Evolutionary conservation across 1,140 invertebrate species (phyloP).

Genomic region (Drosophila tropicalis): DNA sequence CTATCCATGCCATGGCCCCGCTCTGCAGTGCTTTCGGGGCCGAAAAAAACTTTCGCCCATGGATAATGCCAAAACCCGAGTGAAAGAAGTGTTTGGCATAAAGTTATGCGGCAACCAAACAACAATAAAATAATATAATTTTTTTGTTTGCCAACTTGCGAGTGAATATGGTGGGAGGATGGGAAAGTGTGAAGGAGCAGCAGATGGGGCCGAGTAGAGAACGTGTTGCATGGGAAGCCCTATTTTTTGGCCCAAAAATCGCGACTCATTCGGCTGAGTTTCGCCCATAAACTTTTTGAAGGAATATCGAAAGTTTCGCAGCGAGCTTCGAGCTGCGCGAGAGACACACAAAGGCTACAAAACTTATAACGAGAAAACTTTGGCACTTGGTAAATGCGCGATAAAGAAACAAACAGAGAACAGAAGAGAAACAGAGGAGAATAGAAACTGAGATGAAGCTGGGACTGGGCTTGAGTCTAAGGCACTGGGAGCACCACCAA

Average conservation of each 20-base stretch:
- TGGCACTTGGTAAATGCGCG: constrained; percentile 82
- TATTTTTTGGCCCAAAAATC: constrained; percentile 46
- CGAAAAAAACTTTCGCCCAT: constrained; percentile 52
- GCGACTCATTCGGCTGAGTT: constrained; percentile 54
- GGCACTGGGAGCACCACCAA: constrained; percentile 17
- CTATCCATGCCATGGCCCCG: neutral
- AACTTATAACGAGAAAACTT: constrained; percentile 84
- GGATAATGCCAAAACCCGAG: constrained; percentile 63
- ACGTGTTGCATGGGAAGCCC: constrained; percentile 50
- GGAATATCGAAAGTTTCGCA: constrained; percentile 77
- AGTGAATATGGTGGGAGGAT: constrained; percentile 28
- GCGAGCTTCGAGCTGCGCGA: constrained; percentile 63
- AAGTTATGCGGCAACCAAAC: constrained; percentile 74
- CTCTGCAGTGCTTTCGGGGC: neutral
- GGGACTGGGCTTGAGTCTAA: constrained; percentile 3
- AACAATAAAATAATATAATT: constrained; percentile 78
- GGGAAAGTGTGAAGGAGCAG: neutral
- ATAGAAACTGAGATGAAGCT: constrained; percentile 29
- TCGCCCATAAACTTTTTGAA: constrained; percentile 70
- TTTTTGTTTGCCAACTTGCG: constrained; percentile 54
- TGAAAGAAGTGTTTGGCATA: constrained; percentile 71
- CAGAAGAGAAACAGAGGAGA: constrained; percentile 37
- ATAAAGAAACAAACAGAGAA: constrained; percentile 78
- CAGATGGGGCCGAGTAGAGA: constrained; percentile 2
- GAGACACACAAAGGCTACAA: constrained; percentile 81